phyloP scores from a whole-genome alignment of 2,113 vertebrate species.

The Setophaga coronata region DNA sequence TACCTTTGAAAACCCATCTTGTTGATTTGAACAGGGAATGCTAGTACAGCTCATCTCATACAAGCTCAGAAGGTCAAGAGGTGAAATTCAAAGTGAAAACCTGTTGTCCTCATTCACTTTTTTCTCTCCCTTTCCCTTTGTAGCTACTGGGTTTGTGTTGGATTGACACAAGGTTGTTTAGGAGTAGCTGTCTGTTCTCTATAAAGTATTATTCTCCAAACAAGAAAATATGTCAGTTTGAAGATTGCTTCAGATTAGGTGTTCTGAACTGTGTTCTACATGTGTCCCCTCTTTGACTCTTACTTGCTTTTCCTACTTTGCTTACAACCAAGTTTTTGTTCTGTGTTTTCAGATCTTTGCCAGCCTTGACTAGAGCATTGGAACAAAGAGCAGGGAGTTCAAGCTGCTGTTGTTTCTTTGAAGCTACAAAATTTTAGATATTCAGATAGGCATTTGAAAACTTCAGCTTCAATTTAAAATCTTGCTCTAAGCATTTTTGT shows the following conservation, averaged over 20 bases:
- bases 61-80: background rate
- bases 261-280: background rate
- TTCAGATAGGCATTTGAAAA: background rate
- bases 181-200: background rate
- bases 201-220: background rate
- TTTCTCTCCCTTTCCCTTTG: background rate
- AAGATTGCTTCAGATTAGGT: conserved; percentile 11
- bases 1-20: background rate
- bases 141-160: background rate
- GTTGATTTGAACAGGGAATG: background rate
- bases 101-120: background rate
- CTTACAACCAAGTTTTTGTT: background rate
- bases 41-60: background rate
- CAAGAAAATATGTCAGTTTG: background rate
- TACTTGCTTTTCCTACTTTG: background rate
- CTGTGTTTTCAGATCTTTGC: background rate
- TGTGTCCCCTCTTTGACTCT: background rate
- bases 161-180: background rate
- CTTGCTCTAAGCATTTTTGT: background rate
- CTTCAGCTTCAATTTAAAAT: background rate
- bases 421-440: background rate
- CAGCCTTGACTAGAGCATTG: background rate
- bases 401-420: background rate
- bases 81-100: background rate
- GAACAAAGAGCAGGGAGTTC: background rate